Conservation (phyloP, 2,888 invertebrate genomes). For the Punctoribates punctum region DNA sequence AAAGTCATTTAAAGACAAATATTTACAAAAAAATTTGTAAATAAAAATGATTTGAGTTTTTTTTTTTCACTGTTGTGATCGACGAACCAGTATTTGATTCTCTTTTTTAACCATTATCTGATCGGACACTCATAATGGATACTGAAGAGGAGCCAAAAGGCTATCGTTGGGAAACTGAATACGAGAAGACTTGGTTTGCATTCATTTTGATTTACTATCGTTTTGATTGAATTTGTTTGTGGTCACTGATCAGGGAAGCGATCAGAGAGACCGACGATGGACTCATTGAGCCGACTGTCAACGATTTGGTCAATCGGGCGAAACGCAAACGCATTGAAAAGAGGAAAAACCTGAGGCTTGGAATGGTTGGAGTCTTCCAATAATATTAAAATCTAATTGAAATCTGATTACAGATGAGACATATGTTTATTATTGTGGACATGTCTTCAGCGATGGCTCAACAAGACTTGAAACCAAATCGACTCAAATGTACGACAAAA, state of each 20-base stretch:
- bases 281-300: constrained; percentile 79
- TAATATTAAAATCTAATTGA: neutral
- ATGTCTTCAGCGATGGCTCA: constrained; percentile 90
- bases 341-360: constrained; percentile 71
- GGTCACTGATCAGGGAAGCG: too few species aligned
- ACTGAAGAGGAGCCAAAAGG: constrained; percentile 80
- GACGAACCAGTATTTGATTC: too few species aligned
- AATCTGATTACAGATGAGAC: constrained; percentile 70
- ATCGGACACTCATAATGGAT: constrained; percentile 58
- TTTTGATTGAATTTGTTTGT: constrained; percentile 44
- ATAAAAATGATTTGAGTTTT: too few species aligned
- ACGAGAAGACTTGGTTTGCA: constrained; percentile 81
- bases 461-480: constrained; percentile 90
- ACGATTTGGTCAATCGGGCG: constrained; percentile 84
- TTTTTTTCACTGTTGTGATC: too few species aligned
- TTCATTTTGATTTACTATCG: neutral
- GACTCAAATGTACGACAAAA: constrained; percentile 80
- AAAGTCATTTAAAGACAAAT: too few species aligned
- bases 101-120: neutral
- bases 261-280: constrained; percentile 95
- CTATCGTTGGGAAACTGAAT: constrained; percentile 91
- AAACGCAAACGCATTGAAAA: constrained; percentile 61
- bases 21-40: too few species aligned
- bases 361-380: constrained; percentile 62
- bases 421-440: constrained; percentile 84